Base-by-base conservation (phyloP, 1,140 invertebrate genomes). In the Diorhabda elongata region DNA sequence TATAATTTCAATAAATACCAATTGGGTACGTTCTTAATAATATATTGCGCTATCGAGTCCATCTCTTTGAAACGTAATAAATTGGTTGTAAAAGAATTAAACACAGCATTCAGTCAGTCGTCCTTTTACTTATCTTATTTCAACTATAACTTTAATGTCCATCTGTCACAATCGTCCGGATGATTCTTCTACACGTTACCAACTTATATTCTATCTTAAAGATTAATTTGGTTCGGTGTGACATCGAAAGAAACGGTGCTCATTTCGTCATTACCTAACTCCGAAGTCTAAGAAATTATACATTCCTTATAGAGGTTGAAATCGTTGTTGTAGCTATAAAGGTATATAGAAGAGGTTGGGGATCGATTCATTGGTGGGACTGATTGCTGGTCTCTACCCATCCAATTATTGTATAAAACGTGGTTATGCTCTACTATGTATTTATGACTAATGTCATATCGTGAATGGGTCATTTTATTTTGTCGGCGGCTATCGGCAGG, bases 111-210 rank as follows among this genome's bases (percentile, higher is more conserved):
- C 77, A 79, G 66, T 68, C 71, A 69, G 66, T 68, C 71, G 70
- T 79, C 75, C 78, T 79, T 79, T 79, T 79, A 79, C 78, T 79
- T 79, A 79, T 77, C 76, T 79, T 74, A 77, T 79, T 78, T 71
- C 70, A 77, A 73, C 72, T 74, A 75, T 78, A 79, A 75, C 76
- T 77, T 79, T 78, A 78, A 79, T 77, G 73, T 76, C 66, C 74
- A 75, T 76, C 74, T 76, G 70, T 74, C 73, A 42, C 73, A 69
- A 58, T 74, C 61, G 72, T 52, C 70, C 78, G 76, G 47, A 26
- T 42, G 9, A 44, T 44, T 66, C 26, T 42, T 44, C 5, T 4
- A 42, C 7, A 58, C 57, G 57, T 26, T 6, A 7, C 44, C 43
- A 52, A n/a, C 4, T 45, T 2, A n/a, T 4, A 4, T n/a, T 26